Evolutionary conservation across 2,888 invertebrate genomes (phyloP).

Genomic region (Oscheius sp.): DNA sequence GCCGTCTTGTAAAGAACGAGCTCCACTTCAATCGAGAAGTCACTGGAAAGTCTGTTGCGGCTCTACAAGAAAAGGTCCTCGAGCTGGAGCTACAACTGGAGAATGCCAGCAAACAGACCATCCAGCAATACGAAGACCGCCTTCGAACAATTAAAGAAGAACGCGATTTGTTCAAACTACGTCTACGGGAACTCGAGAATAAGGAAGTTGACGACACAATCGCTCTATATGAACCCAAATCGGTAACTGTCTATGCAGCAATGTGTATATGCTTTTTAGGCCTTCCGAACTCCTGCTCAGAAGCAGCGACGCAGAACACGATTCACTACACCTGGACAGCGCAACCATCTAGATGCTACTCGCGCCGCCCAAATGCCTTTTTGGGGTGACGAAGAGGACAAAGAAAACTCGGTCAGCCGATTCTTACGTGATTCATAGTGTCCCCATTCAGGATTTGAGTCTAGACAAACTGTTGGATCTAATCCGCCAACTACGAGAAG

Average conservation of each 20-base stretch:
- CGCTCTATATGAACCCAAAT: too few relatives aligned
- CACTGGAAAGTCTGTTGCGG: constrained; percentile 73
- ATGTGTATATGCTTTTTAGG: not conserved
- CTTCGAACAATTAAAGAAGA: not conserved
- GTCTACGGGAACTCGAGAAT: not conserved
- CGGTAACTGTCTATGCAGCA: not conserved
- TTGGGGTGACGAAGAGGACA: constrained; percentile 29
- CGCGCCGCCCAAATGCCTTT: not conserved
- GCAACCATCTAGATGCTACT: not conserved
- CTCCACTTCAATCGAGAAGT: constrained; percentile 75
- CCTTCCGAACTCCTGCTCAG: not conserved
- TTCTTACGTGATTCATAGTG: not conserved
- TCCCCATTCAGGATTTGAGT: too few relatives aligned
- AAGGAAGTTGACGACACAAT: constrained; percentile 6
- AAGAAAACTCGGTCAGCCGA: not conserved
- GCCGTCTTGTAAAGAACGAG: constrained; percentile 75
- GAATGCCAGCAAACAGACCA: constrained; percentile 23
- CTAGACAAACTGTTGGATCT: too few relatives aligned
- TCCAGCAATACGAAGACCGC: too few relatives aligned
- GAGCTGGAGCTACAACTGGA: constrained; percentile 59
- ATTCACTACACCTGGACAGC: not conserved
- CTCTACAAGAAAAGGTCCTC: constrained; percentile 73
- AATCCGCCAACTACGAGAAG: too few relatives aligned
- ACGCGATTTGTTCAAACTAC: not conserved
- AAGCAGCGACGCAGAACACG: constrained; percentile 12